A percentile compares a stretch with the other conserved stretches of the same genome.
phyloP scores from a whole-genome alignment of 2,113 vertebrate species.

The Mormyrus iriodes region DNA sequence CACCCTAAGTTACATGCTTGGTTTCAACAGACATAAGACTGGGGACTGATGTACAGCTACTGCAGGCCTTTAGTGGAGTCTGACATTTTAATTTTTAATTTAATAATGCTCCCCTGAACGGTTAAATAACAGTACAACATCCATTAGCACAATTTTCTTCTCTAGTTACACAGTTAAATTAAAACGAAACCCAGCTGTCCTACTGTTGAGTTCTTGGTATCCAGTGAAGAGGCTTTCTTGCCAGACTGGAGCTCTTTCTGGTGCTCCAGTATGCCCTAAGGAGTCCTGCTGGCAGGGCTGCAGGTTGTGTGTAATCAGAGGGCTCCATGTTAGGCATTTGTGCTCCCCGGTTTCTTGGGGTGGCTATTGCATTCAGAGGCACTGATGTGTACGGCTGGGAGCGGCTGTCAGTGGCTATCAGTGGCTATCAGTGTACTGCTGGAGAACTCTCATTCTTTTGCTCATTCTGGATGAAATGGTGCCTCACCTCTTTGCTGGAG shows the following conservation, averaged over 20 bases:
- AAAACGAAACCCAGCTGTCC: constrained; percentile 28
- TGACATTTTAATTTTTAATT: neutral
- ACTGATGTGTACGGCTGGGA: neutral
- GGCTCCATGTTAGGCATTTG: neutral
- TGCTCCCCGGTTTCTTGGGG: neutral
- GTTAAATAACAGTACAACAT: neutral
- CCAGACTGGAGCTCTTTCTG: neutral
- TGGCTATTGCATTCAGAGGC: neutral
- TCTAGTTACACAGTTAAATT: neutral
- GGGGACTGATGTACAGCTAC: neutral
- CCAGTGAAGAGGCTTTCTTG: neutral
- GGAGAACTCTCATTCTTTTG: neutral
- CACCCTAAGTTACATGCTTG: neutral
- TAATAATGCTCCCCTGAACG: neutral
- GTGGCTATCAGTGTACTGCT: neutral
- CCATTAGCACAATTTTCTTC: neutral
- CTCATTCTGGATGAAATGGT: neutral
- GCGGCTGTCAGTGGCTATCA: neutral
- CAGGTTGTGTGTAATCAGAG: neutral
- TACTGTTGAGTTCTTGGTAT: neutral
- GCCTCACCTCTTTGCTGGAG: neutral
- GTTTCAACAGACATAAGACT: neutral
- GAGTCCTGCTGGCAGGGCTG: neutral
- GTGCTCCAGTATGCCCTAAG: neutral
- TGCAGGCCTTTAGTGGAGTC: neutral